A percentile compares a stretch with the other conserved stretches of the same genome.
Evolutionary conservation across 1,140 invertebrate genomes (phyloP).

Genomic region (Holcopasites calliopsidis): DNA sequence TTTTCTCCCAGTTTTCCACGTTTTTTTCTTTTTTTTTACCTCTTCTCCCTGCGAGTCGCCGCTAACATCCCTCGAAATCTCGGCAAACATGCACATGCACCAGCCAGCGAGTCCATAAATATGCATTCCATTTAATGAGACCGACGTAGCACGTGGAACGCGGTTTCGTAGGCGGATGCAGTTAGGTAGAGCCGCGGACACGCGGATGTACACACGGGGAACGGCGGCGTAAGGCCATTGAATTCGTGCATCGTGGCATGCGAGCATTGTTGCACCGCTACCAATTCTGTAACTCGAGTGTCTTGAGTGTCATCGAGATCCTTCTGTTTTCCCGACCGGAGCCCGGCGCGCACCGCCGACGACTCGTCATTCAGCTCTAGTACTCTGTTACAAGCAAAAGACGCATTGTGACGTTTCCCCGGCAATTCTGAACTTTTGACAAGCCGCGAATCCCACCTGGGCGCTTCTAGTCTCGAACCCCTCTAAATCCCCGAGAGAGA

Average conservation of each 20-base stretch:
- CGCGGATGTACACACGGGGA: constrained; percentile 31
- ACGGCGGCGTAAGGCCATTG: constrained; percentile 47
- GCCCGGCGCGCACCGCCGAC: background rate
- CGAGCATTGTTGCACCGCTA: constrained; percentile 21
- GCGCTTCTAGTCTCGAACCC: background rate
- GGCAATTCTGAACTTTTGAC: constrained; percentile 1
- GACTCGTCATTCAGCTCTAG: constrained; percentile 12
- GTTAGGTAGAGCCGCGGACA: constrained; percentile 44
- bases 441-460: no score
- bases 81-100: constrained; percentile 28
- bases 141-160: constrained; percentile 40
- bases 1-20: background rate
- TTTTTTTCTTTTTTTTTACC: background rate
- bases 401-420: background rate
- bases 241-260: constrained; percentile 43
- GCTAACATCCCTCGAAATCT: constrained; percentile 29
- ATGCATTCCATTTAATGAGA: constrained; percentile 66
- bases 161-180: constrained; percentile 47
- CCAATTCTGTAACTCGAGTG: constrained; percentile 28
- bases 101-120: constrained; percentile 59
- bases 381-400: constrained; percentile 12
- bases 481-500: background rate
- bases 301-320: constrained; percentile 36
- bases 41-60: background rate
- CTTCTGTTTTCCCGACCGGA: constrained; percentile 14